Percentiles rank a stretch among this genome's conserved stretches.
Conservation (phyloP, 2,888 invertebrate genomes). For the Himalopsyche japonica region DNA sequence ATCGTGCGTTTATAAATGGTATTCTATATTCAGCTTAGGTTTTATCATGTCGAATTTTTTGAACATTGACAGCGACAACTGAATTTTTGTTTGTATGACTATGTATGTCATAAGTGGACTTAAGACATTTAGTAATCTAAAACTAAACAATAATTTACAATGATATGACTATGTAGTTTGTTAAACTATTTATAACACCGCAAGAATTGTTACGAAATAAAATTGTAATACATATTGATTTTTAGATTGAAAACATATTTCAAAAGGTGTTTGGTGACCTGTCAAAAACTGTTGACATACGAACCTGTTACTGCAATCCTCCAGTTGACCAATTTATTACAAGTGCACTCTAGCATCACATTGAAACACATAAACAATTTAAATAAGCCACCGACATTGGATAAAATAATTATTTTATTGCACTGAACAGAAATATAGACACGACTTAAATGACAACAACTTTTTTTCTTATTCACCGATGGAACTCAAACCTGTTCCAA, state of each 20-base stretch:
- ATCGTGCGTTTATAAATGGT: too few relatives aligned
- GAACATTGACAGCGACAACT: too few relatives aligned
- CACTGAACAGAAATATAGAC: constrained; percentile 20
- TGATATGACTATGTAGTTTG: too few relatives aligned
- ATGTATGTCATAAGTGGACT: too few relatives aligned
- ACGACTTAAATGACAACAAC: constrained; percentile 23
- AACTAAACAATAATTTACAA: too few relatives aligned
- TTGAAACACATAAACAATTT: constrained; percentile 11
- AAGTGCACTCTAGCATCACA: constrained; percentile 29
- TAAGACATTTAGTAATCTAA: too few relatives aligned
- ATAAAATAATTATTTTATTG: not conserved
- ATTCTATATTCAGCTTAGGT: too few relatives aligned
- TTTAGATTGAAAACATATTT: not conserved
- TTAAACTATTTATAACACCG: too few relatives aligned
- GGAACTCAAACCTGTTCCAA: constrained; percentile 35
- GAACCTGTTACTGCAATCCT: constrained; percentile 34
- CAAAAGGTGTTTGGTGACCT: constrained; percentile 21
- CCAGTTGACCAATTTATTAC: constrained; percentile 18
- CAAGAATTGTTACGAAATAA: not conserved
- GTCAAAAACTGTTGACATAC: constrained; percentile 39
- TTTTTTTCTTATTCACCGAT: constrained; percentile 32
- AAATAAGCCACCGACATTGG: not conserved
- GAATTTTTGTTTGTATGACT: too few relatives aligned
- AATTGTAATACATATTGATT: not conserved
- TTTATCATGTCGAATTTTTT: too few relatives aligned